These are phyloP conservation scores for Melanerpes formicivorus DNA, from an alignment of 2,113 vertebrate genomes.

Conservation along the genomic window DNA sequence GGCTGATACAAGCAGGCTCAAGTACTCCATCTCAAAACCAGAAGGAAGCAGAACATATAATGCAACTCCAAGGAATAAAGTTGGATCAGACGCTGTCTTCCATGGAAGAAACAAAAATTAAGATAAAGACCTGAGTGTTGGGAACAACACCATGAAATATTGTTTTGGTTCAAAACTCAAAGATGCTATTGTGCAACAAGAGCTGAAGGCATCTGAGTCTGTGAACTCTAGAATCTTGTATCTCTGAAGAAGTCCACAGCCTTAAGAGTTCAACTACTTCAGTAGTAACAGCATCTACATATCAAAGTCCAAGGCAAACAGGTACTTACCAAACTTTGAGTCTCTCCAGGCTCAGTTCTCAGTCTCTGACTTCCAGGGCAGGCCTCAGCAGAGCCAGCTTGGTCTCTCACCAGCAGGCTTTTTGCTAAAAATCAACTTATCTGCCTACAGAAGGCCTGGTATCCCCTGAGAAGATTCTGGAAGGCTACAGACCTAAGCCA, in stretches of 20 bases:
- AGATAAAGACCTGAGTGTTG: neutral
- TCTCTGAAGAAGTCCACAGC: neutral
- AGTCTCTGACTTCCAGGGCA: neutral
- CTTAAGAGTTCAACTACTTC: neutral
- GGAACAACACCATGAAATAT: neutral
- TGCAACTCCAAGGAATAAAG: neutral
- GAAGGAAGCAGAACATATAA: neutral
- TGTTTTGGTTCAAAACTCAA: neutral
- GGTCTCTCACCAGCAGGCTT: neutral
- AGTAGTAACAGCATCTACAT: constrained; percentile 19
- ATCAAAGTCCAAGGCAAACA: constrained; percentile 38
- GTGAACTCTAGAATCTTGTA: neutral
- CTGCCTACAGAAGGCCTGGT: neutral
- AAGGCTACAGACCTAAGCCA: neutral
- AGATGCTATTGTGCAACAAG: neutral
- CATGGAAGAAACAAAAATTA: neutral
- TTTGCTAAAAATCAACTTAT: neutral
- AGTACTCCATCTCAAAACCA: neutral
- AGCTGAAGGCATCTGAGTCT: neutral
- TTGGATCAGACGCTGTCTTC: neutral
- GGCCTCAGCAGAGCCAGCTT: neutral
- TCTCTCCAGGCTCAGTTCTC: neutral
- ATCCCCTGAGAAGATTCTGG: neutral
- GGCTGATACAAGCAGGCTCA: neutral
- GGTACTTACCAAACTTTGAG: neutral